Evolutionary conservation across 2,888 invertebrate species (phyloP), one percentile per base, ranked within the genome.

Genomic region (Xestia ashworthii): DNA sequence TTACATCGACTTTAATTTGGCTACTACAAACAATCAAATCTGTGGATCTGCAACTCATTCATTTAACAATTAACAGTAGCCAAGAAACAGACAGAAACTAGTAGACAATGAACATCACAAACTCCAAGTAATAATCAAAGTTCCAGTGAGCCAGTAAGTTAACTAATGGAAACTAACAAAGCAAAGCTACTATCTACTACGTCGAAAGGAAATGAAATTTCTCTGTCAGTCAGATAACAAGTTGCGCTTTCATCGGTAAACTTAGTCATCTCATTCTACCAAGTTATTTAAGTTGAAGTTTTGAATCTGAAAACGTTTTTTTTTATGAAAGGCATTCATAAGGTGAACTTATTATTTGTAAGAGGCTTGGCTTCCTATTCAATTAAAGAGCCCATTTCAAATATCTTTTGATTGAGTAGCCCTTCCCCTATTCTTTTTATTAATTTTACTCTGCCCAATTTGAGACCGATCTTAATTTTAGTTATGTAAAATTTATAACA

Each of bases 11-110:
- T 53, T 25, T 8, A 50, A 66, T 22, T 77, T 19, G 25, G 22
- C 46, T 53, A 82, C 67, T 75, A 79, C 67, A n/a, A 77, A 53
- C 44, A 82, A 76, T 60, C 16, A 38, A 46, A 53, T 83, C 11
- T 8, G 19, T n/a, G 32, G 25, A 77, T 0, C 50, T 64, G 55
- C 69, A 77, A 82, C 44, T 80, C 69, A 83, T 66, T 69, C 25
- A 22, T 53, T 62, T 25, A 38, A 6, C 44, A 53, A 65, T 22
- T 53, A 55, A 53, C 19, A 38, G 62, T 73, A 32, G 22, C 22
- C n/a, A 73, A 53, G n/a, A 50, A 53, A 8, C 73, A 44, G 4
- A 50, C 44, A 46, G 22, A 9, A 50, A 72, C 50, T 50, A 41
- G 38, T 66, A n/a, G n/a, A 72, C 53, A 53, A 25, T 46, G 64